Evolutionary conservation across 2,113 vertebrate species (phyloP).

Genomic region (Agelaius phoeniceus): DNA sequence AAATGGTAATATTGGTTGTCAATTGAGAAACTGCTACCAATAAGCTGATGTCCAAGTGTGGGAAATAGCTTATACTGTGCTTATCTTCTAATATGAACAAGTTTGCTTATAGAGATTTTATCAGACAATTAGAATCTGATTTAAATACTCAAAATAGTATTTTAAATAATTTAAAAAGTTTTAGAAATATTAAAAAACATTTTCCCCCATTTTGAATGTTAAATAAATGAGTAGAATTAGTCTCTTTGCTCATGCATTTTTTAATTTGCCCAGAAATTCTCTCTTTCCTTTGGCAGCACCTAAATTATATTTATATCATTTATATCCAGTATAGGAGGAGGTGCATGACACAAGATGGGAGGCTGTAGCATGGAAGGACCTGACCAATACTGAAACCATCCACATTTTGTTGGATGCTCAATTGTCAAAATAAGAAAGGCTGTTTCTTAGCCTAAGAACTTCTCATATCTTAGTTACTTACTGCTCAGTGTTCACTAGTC

Average conservation of each 20-base stretch:
- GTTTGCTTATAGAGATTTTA: neutral
- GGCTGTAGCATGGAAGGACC: neutral
- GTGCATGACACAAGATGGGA: neutral
- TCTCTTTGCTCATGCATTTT: neutral
- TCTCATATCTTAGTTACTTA: neutral
- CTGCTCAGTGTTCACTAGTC: neutral
- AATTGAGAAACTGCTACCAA: neutral
- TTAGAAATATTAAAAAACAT: neutral
- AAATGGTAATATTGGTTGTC: neutral
- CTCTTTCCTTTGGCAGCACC: neutral
- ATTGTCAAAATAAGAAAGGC: neutral
- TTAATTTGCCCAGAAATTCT: neutral
- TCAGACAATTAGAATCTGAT: neutral
- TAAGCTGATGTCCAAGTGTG: neutral
- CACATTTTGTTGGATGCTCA: neutral
- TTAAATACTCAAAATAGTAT: neutral
- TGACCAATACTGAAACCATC: neutral
- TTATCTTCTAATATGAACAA: neutral
- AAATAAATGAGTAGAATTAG: neutral
- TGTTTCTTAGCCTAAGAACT: neutral
- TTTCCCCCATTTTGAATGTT: neutral
- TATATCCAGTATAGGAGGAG: neutral
- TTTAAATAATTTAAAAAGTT: neutral
- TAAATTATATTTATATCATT: neutral
- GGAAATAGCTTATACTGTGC: neutral